A percentile compares a stretch with the other conserved stretches of the same genome.
phyloP scores from a whole-genome alignment of 2,888 invertebrate genomes.

The Eristalis pertinax region DNA sequence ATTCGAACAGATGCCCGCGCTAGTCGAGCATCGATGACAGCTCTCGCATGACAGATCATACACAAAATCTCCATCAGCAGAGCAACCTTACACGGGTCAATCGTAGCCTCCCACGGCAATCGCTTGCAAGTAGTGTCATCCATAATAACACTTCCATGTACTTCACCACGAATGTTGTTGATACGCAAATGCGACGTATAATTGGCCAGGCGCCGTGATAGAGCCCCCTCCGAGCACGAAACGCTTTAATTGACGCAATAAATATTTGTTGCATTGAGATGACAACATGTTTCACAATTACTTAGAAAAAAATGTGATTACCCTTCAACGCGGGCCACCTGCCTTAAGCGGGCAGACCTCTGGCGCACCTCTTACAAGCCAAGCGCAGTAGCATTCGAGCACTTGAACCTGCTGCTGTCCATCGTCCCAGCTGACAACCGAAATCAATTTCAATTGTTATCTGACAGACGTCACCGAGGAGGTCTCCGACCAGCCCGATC shows the following conservation, averaged over 20 bases:
- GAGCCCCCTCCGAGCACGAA: conserved; percentile 14
- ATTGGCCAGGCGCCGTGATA: conserved; percentile 7
- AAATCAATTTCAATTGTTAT: neutral
- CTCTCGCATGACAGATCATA: neutral
- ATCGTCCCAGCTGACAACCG: neutral
- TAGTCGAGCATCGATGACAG: neutral
- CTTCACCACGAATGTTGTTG: conserved; percentile 3
- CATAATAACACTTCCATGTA: conserved; percentile 17
- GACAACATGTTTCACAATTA: conserved; percentile 30
- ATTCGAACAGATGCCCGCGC: neutral
- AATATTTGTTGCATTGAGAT: conserved; percentile 50
- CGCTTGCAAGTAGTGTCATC: neutral
- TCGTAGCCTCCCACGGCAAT: neutral
- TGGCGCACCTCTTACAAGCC: neutral
- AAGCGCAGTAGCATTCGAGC: neutral
- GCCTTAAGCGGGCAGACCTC: neutral
- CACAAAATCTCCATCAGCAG: neutral
- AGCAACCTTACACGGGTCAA: neutral
- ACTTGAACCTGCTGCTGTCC: neutral
- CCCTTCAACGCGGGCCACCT: conserved; percentile 19
- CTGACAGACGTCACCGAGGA: neutral
- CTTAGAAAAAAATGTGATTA: neutral
- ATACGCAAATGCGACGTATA: conserved; percentile 36
- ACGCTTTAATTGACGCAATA: conserved; percentile 52
- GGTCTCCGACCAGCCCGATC: neutral